Conservation (phyloP, 2,113 vertebrate genomes). For the Brachirus orientalis region DNA sequence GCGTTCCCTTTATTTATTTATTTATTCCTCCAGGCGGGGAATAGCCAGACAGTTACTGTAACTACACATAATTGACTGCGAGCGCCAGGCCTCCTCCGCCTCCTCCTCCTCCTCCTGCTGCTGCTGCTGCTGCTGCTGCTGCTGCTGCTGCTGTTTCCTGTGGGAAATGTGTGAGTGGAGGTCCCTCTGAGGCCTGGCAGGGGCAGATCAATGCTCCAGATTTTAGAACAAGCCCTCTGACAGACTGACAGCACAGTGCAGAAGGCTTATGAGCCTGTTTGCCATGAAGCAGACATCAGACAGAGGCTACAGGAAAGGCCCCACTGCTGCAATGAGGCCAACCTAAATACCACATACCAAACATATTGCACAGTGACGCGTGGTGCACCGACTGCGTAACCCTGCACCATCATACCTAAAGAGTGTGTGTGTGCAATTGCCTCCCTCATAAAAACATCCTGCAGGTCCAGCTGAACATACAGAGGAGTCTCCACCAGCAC, state of each 20-base stretch:
- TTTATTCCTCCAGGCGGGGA: slow-evolving; percentile 70
- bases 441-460: slow-evolving; percentile 77
- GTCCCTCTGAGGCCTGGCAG: slow-evolving; percentile 55
- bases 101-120: slow-evolving; percentile 30
- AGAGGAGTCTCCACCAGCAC: slow-evolving; percentile 52
- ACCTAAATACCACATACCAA: slow-evolving; percentile 56
- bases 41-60: slow-evolving; percentile 75
- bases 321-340: slow-evolving; percentile 33
- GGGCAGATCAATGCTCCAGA: slow-evolving; percentile 37
- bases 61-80: slow-evolving; percentile 58
- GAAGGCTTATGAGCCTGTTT: slow-evolving; percentile 30
- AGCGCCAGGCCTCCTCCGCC: slow-evolving; percentile 52
- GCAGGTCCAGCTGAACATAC: slow-evolving; percentile 74
- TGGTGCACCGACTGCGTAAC: slow-evolving; percentile 53
- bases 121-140: slow-evolving; percentile 20
- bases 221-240: slow-evolving; percentile 49
- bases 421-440: slow-evolving; percentile 26
- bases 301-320: slow-evolving; percentile 56
- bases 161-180: slow-evolving; percentile 59
- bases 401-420: slow-evolving; percentile 43
- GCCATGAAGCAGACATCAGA: slow-evolving; percentile 58
- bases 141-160: slow-evolving; percentile 13
- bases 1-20: slow-evolving; percentile 75
- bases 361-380: slow-evolving; percentile 64
- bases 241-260: slow-evolving; percentile 12